Base-by-base conservation (phyloP, 2,888 invertebrate species). In the Odontomyia ornata region DNA sequence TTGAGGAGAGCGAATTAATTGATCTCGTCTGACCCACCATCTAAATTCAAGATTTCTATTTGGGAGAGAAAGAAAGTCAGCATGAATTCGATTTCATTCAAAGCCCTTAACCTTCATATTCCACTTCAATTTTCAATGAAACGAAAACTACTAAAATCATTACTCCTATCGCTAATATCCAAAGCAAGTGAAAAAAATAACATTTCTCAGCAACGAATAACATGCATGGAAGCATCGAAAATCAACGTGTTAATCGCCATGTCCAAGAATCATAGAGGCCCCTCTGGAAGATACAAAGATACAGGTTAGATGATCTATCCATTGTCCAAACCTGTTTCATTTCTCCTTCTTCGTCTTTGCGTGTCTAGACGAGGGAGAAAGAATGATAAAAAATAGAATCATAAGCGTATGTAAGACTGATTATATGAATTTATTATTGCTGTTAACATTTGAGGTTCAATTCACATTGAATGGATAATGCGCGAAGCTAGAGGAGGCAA, bases 381-480 rank as follows among this genome's bases (percentile, higher is more conserved):
- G 36, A 36, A 36, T 36, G 36, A 56, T 60, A 9, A 25, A 23
- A 25, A 60, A 60, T 21, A 60, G 23, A 60, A 60, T 60, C 2
- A 60, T 60, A 60, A 60, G 60, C 13, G 60, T 60, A 60, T 21
- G 21, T 60, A 60, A 60, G 60, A 25, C 60, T 60, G 60, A 60
- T 60, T 60, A 60, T 60, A 52, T 60, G 4, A 60, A 60, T 23
- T 60, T 60, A 60, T 60, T 36, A 36, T 60, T 60, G 60, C 23
- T 60, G 21, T 60, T 60, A 60, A 60, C 60, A 23, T 25, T 60
- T 15, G 23, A 60, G 60, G 23, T 11, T 25, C 25, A 25, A 60
- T 21, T 11, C 25, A 25, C n/a, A 52, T 15, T 52, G n/a, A 18
- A 52, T 52, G 52, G 52, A 52, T 18, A 52, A 52, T 52, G 18